phyloP scores from a whole-genome alignment of 2,113 vertebrate species.

The Aegotheles bennettii region DNA sequence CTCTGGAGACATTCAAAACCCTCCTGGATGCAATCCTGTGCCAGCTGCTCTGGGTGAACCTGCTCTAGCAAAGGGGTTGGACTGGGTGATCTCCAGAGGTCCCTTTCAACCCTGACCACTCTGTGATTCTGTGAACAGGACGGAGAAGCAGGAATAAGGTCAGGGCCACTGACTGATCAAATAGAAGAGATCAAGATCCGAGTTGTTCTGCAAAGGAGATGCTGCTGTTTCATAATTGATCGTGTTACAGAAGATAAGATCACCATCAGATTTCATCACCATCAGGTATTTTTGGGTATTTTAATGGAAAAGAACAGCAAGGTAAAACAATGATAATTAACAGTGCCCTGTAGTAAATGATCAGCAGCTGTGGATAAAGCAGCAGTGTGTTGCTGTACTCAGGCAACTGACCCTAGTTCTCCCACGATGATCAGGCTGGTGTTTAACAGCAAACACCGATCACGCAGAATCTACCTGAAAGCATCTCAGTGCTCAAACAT shows the following conservation, averaged over 20 bases:
- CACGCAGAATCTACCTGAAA: background rate
- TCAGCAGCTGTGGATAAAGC: background rate
- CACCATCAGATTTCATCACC: background rate
- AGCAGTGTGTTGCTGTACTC: background rate
- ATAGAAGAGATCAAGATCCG: background rate
- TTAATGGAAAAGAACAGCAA: background rate
- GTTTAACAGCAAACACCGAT: background rate
- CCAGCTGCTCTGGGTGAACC: too few species aligned
- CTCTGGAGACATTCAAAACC: too few species aligned
- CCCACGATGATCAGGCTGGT: background rate
- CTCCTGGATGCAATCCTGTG: too few species aligned
- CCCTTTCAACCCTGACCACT: too few species aligned
- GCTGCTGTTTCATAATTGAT: background rate
- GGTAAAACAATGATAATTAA: background rate
- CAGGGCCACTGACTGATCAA: background rate
- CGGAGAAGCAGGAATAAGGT: background rate
- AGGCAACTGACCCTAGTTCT: background rate
- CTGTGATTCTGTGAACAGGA: background rate
- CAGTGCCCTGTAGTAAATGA: background rate
- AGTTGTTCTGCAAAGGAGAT: background rate
- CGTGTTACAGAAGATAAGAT: background rate
- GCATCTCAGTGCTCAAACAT: background rate
- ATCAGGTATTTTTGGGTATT: background rate
- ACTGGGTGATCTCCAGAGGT: too few species aligned
- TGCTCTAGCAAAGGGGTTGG: too few species aligned